Conservation (phyloP, 2,797 vertebrate genomes). For the Hydrolagus colliei region DNA sequence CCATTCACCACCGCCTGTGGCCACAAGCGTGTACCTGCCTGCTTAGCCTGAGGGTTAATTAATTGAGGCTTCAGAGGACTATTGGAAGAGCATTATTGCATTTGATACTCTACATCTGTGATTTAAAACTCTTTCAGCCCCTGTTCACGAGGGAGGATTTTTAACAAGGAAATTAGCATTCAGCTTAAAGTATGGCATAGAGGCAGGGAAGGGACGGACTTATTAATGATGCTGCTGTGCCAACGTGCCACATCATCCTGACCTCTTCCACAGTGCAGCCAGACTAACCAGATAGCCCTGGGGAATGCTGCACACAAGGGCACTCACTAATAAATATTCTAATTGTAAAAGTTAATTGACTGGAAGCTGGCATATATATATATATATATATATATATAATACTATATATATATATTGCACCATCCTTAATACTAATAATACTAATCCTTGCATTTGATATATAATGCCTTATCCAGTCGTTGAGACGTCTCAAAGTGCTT, state of each 20-base stretch:
- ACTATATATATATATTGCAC: neutral
- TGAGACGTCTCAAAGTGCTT: no score
- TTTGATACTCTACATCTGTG: slow-evolving; percentile 92
- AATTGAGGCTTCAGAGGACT: slow-evolving; percentile 80
- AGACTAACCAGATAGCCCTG: slow-evolving; percentile 22
- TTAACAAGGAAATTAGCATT: slow-evolving; percentile 97
- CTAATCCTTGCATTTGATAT: no score
- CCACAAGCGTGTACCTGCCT: slow-evolving; percentile 76
- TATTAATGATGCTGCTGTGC: slow-evolving; percentile 74
- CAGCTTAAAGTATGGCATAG: slow-evolving; percentile 82
- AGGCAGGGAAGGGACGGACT: slow-evolving; percentile 73
- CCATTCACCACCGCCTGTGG: slow-evolving; percentile 78
- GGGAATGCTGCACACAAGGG: slow-evolving; percentile 12
- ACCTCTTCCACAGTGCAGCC: slow-evolving; percentile 21
- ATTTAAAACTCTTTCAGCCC: slow-evolving; percentile 77
- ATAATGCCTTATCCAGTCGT: no score
- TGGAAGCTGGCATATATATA: neutral
- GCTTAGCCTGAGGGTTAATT: slow-evolving; percentile 87
- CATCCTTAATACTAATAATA: no score
- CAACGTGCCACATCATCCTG: slow-evolving; percentile 23
- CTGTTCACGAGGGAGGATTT: slow-evolving; percentile 78
- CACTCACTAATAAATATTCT: slow-evolving; percentile 7
- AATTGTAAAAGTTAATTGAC: slow-evolving; percentile 12
- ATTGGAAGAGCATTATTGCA: slow-evolving; percentile 76
- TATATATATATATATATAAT: neutral